Percentiles rank a stretch among this genome's conserved stretches.
phyloP scores from a whole-genome alignment of 1,140 invertebrate species.

The Heliconius hermathena region DNA sequence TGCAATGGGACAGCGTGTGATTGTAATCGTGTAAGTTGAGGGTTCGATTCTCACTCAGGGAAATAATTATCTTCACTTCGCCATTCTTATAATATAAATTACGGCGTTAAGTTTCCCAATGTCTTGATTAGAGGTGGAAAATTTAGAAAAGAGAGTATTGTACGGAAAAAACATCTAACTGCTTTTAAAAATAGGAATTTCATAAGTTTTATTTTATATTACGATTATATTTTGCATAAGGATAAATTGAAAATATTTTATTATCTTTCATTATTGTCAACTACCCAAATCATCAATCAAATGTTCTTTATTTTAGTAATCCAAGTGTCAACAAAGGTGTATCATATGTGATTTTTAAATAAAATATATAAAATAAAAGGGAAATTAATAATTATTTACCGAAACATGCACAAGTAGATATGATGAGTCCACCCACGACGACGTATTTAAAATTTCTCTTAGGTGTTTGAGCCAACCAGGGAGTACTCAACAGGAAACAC shows the following conservation, averaged over 20 bases:
- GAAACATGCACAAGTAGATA: conserved; percentile 69
- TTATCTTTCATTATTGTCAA: background rate
- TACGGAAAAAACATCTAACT: too few species aligned
- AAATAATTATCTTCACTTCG: too few species aligned
- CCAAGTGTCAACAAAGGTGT: too few species aligned
- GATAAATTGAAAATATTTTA: background rate
- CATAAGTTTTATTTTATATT: background rate
- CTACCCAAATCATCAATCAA: background rate
- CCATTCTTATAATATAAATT: too few species aligned
- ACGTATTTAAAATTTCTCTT: conserved; percentile 79
- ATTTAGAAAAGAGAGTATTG: too few species aligned
- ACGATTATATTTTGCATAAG: background rate
- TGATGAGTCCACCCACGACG: conserved; percentile 59
- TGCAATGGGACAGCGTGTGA: too few species aligned
- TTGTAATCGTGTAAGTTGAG: too few species aligned
- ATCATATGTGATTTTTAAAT: background rate
- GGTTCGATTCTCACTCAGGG: too few species aligned
- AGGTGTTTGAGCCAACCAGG: conserved; percentile 72
- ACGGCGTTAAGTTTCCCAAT: background rate
- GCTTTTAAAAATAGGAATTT: too few species aligned
- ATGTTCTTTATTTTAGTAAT: background rate
- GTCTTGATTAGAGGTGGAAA: background rate
- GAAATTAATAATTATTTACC: conserved; percentile 50
- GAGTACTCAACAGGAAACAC: conserved; percentile 70
- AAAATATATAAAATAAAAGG: too few species aligned